phyloP scores from a whole-genome alignment of 2,797 vertebrate genomes.

The Cryptoblepharus egeriae region DNA sequence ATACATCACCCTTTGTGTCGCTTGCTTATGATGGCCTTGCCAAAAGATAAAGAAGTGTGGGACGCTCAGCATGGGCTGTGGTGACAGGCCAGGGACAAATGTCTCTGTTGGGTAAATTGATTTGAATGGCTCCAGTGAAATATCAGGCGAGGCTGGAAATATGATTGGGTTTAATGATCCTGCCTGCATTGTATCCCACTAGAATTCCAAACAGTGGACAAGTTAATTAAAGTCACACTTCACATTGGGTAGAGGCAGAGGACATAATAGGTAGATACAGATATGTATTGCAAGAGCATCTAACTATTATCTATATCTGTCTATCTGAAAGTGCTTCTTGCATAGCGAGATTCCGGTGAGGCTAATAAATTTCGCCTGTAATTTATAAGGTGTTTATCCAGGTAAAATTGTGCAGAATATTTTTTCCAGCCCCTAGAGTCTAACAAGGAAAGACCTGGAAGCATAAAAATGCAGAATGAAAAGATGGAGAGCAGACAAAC shows the following conservation, averaged over 20 bases:
- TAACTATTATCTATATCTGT: slow-evolving; percentile 60
- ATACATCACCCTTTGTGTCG: slow-evolving; percentile 80
- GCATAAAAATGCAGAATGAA: slow-evolving; percentile 72
- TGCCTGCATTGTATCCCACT: slow-evolving; percentile 65
- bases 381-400: slow-evolving; percentile 75
- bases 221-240: slow-evolving; percentile 72
- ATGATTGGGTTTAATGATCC: slow-evolving; percentile 80
- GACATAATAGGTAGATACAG: slow-evolving; percentile 45
- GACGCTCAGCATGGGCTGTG: slow-evolving; percentile 74
- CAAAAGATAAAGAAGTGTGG: slow-evolving; percentile 85
- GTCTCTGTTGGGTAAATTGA: slow-evolving; percentile 82
- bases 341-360: slow-evolving; percentile 56
- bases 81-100: slow-evolving; percentile 84
- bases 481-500: slow-evolving; percentile 65
- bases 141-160: slow-evolving; percentile 78
- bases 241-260: slow-evolving; percentile 51
- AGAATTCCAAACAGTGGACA: slow-evolving; percentile 70
- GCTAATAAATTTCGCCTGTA: slow-evolving; percentile 65
- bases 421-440: slow-evolving; percentile 57
- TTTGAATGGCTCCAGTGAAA: slow-evolving; percentile 80
- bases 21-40: slow-evolving; percentile 83
- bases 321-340: slow-evolving; percentile 61
- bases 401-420: slow-evolving; percentile 67
- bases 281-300: slow-evolving; percentile 21
- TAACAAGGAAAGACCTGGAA: slow-evolving; percentile 57